phyloP scores from a whole-genome alignment of 2,113 vertebrate genomes.

The Microtus pennsylvanicus region DNA sequence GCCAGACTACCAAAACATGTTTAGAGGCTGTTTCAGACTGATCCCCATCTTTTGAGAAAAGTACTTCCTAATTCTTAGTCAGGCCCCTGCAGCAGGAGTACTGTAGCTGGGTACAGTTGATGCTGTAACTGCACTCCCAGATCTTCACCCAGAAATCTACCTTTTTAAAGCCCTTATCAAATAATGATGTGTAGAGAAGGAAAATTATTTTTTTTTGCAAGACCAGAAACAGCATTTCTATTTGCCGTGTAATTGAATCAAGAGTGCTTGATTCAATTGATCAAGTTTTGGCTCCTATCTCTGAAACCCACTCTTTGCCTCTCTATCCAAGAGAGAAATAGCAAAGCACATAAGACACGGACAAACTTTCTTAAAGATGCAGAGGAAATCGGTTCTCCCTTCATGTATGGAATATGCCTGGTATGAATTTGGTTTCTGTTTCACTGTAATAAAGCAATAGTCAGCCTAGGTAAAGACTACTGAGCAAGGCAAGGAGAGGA shows the following conservation, averaged over 20 bases:
- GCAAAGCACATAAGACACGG: neutral
- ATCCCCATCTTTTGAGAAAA: neutral
- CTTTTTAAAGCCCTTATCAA: slow-evolving; percentile 66
- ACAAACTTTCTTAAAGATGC: slow-evolving; percentile 2
- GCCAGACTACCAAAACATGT: neutral
- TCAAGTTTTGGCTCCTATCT: slow-evolving; percentile 41
- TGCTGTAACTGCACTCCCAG: slow-evolving; percentile 19
- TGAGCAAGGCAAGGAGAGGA: neutral
- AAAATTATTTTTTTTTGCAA: slow-evolving; percentile 51
- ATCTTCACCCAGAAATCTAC: slow-evolving; percentile 54
- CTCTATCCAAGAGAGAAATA: neutral
- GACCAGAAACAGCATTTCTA: slow-evolving; percentile 64
- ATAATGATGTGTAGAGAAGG: slow-evolving; percentile 59
- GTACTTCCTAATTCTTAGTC: neutral
- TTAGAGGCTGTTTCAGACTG: neutral
- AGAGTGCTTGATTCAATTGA: neutral
- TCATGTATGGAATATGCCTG: neutral
- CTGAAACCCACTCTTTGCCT: slow-evolving; percentile 36
- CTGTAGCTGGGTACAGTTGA: neutral
- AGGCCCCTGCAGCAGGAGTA: neutral
- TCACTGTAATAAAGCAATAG: neutral
- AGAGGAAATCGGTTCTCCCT: slow-evolving; percentile 4
- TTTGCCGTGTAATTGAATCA: slow-evolving; percentile 61
- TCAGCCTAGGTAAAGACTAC: neutral
- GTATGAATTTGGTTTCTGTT: slow-evolving; percentile 29